Evolutionary conservation across 2,888 invertebrate genomes (phyloP), one percentile per base, ranked within the genome.

Genomic region (Sclerodermus sp.): DNA sequence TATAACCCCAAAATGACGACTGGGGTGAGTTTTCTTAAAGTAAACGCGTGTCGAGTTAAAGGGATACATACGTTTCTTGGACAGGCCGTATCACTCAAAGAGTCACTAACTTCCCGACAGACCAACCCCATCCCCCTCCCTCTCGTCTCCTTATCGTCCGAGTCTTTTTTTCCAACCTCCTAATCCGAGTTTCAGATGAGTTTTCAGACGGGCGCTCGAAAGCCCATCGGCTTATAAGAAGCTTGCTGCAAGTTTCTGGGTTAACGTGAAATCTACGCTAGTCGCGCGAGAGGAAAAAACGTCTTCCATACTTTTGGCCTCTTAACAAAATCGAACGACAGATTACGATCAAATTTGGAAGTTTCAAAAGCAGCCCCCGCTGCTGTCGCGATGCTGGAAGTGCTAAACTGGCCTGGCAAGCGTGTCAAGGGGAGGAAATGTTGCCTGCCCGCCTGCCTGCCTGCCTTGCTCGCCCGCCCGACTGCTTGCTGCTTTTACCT

Each of bases 121-220:
- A 23, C 23, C 23, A 8, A 23, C 23, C 23, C 34, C 42, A 30
- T 43, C 31, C 1, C 14, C 13, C 31, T 15, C 38, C 37, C 18
- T 36, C 41, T 14, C 38, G 44, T 49, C 39, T 34, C 45, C 45
- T 8, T 23, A 23, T 23, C 23, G 23, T 47, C 55, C 14, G 39
- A 39, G 15, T 12, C 14, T 13, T 14, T 45, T 36, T 23, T 23
- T 36, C 31, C 43, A 31, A 14, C 53, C 55, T 46, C 55, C 64
- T 72, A 74, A 75, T 76, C 72, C 68, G 64, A 75, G 73, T 74
- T 76, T 67, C 60, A 68, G 66, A 76, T 73, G 70, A 73, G 73
- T 74, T 75, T 70, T 60, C 62, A 60, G 67, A 55, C 49, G 55
- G 52, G 53, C 51, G 47, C 53, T 57, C 57, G 57, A 55, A 58